Percentiles rank a stretch among this genome's conserved stretches.
These are phyloP conservation scores for Cyrtorhinus lividipennis DNA, from an alignment of 1,140 invertebrate species.

Conservation along the genomic window DNA sequence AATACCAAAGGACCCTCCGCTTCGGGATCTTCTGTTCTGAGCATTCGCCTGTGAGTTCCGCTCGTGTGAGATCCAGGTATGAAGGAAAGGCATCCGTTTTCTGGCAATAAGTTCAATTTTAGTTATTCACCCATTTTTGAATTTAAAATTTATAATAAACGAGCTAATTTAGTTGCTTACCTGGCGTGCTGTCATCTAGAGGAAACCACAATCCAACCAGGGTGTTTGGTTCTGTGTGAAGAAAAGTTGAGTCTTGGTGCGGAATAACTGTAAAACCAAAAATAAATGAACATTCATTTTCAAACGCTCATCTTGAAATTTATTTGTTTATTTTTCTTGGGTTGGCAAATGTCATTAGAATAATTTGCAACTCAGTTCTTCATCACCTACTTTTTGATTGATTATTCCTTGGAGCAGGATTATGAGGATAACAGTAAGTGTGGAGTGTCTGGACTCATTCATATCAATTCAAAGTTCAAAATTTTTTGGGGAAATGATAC, in stretches of 20 bases:
- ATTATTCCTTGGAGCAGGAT: no score
- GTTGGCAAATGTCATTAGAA: no score
- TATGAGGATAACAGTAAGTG: no score
- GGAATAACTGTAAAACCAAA: slow-evolving; percentile 43
- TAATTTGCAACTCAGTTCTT: no score
- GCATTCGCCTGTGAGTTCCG: slow-evolving; percentile 54
- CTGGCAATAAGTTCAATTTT: slow-evolving; percentile 25
- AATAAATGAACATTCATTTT: neutral
- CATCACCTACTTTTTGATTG: no score
- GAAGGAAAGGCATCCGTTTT: slow-evolving; percentile 93
- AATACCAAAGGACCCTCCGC: slow-evolving; percentile 45
- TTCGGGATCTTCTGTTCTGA: slow-evolving; percentile 50
- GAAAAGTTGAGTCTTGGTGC: slow-evolving; percentile 78
- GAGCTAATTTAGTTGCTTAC: slow-evolving; percentile 7
- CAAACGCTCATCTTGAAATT: no score
- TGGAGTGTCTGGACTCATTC: no score
- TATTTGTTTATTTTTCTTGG: no score
- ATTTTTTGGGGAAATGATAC: no score
- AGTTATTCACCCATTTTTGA: neutral
- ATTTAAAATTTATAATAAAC: neutral
- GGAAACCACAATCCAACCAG: slow-evolving; percentile 88
- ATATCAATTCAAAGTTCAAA: no score
- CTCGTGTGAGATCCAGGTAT: slow-evolving; percentile 78
- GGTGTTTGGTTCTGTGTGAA: slow-evolving; percentile 54
- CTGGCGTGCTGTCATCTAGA: slow-evolving; percentile 50